These are phyloP conservation scores for Papilio protenor DNA, from an alignment of 2,888 invertebrate species.

Conservation along the genomic window DNA sequence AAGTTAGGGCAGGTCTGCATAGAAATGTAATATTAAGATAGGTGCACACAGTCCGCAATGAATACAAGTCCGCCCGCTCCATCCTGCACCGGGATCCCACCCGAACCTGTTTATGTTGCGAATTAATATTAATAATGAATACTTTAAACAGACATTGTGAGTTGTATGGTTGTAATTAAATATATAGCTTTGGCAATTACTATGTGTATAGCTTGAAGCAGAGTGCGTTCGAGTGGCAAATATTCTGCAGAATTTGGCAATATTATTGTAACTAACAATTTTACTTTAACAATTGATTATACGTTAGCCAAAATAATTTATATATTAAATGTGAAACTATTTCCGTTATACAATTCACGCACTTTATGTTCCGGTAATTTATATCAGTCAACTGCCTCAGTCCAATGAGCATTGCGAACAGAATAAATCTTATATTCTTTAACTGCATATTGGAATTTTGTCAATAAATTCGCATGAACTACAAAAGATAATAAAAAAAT, in stretches of 20 bases:
- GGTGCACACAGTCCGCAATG: conserved; percentile 52
- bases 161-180: conserved; percentile 80
- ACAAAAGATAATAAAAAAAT: too few relatives aligned
- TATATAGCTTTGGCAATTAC: conserved; percentile 74
- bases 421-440: background rate
- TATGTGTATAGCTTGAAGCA: conserved; percentile 54
- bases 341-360: conserved; percentile 8
- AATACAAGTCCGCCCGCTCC: conserved; percentile 44
- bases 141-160: conserved; percentile 77
- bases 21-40: conserved; percentile 47
- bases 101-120: conserved; percentile 74
- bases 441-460: too few relatives aligned
- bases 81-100: conserved; percentile 40
- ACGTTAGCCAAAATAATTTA: background rate
- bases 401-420: background rate
- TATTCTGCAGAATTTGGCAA: background rate
- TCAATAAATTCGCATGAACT: too few relatives aligned
- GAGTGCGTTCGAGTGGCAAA: background rate
- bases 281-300: too few relatives aligned
- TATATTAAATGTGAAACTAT: background rate
- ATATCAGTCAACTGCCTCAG: background rate
- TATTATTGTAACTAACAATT: background rate
- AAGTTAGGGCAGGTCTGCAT: conserved; percentile 41
- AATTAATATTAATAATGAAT: conserved; percentile 81
- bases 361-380: conserved; percentile 3